These are phyloP conservation scores for Periparus ater DNA, from an alignment of 2,797 vertebrate species.

Conservation along the genomic window DNA sequence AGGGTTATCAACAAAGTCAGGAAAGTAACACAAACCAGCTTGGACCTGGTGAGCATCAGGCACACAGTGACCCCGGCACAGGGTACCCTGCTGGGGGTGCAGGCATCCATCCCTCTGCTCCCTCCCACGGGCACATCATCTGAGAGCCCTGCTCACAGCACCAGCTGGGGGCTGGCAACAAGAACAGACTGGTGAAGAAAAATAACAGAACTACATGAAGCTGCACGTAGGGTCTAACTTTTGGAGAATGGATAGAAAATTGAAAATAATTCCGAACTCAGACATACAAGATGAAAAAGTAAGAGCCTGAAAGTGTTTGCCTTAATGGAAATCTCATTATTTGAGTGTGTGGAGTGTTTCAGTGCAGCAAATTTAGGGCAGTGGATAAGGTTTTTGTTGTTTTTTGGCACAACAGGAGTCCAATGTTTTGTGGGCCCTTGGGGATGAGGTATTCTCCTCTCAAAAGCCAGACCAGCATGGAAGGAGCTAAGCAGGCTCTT, in stretches of 20 bases:
- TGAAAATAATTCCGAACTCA: not conserved
- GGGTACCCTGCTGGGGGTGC: not conserved
- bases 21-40: not conserved
- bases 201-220: not conserved
- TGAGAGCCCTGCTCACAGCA: not conserved
- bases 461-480: not conserved
- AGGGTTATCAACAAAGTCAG: not conserved
- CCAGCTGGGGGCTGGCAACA: accelerated
- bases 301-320: not conserved
- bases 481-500: not conserved
- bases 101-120: not conserved
- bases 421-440: not conserved
- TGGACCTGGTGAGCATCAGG: not conserved
- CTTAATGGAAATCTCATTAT: not conserved
- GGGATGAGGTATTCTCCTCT: not conserved
- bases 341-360: not conserved
- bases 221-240: not conserved
- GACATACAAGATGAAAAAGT: not conserved
- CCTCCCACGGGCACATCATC: accelerated
- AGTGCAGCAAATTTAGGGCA: not conserved
- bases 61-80: not conserved
- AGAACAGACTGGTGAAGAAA: not conserved
- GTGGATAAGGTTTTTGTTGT: not conserved
- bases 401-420: not conserved
- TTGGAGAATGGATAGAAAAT: not conserved